Evolutionary conservation across 2,797 vertebrate genomes (phyloP), one percentile per base, ranked within the genome.

Genomic region (Mergus octosetaceus): DNA sequence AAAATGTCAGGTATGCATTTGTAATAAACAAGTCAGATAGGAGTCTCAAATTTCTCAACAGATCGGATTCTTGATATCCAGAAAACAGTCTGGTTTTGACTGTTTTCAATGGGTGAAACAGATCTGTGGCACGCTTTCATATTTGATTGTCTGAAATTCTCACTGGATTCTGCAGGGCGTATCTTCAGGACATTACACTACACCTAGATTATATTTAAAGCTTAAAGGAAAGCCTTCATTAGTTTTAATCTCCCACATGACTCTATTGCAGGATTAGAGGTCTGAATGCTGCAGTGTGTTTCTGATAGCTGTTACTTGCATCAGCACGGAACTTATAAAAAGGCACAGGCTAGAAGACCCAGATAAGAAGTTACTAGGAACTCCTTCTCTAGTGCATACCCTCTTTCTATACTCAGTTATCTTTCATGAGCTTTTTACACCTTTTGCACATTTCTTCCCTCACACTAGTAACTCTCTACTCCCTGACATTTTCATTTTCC

Each of bases 271-370:
- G 51, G 81, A 87, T 95, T 85, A 93, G 84, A 88, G 18, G 41
- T 87, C 71, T 89, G 65, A 90, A 6, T 58, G 58, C 45, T 68
- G 34, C 87, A 95, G 78, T 85, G 58, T 89, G 74, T 89, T 92
- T 94, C 89, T 92, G 78, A 77, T 92, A 92, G 68, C 60, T 76
- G 18, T 93, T 93, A 90, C 64, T 95, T 92, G 89, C 84, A 94
- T 87, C 92, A 72, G 57, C 38, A n/a, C 17, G 13, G 70, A 6
- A 17, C 49, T 95, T 34, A 36, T 39, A 65, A 11, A 79, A 24
- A 79, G 53, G 81, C 81, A 75, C 58, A 70, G 39, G 34, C 61
- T 71, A 82, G 68, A 73, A 94, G 64, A 76, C 56, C 22, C 78
- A 90, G 92, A 93, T 87, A 93, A 93, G 86, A 90, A 81, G 65